phyloP scores from a whole-genome alignment of 2,888 invertebrate genomes.

The Hirtodrosophila histrioides region DNA sequence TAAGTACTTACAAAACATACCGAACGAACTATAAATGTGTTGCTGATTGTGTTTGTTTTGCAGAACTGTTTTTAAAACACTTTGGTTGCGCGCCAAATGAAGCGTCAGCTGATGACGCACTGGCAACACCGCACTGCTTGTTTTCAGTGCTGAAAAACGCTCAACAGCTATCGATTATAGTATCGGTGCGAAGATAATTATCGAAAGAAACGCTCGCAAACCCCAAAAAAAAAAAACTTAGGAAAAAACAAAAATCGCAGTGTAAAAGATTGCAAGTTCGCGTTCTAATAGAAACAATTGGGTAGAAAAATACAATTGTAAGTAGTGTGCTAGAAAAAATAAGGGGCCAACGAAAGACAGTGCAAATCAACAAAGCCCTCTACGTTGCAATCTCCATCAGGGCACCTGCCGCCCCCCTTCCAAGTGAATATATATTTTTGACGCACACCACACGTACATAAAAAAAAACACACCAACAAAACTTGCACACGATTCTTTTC shows the following conservation, averaged over 20 bases:
- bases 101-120: constrained; percentile 28
- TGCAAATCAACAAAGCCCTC: constrained; percentile 20
- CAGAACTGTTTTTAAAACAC: constrained; percentile 10
- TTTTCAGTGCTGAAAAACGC: constrained; percentile 30
- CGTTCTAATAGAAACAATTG: constrained; percentile 24
- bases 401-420: constrained; percentile 32
- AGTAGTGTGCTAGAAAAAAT: constrained; percentile 12
- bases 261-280: constrained; percentile 53
- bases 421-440: constrained; percentile 47
- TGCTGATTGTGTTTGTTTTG: constrained; percentile 4
- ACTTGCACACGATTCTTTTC: constrained; percentile 60
- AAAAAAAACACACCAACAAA: constrained; percentile 15
- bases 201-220: constrained; percentile 24
- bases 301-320: constrained; percentile 14
- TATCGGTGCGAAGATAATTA: constrained; percentile 5
- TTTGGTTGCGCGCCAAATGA: constrained; percentile 38
- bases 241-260: constrained; percentile 55
- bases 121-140: constrained; percentile 30
- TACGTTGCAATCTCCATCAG: constrained; percentile 51
- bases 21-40: constrained; percentile 7
- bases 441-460: constrained; percentile 36
- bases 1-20: constrained; percentile 8
- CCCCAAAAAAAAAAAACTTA: constrained; percentile 39
- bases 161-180: constrained; percentile 22
- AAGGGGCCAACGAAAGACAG: constrained; percentile 6